Conservation (phyloP, 2,888 invertebrate genomes). For the Amphipyra berbera region DNA sequence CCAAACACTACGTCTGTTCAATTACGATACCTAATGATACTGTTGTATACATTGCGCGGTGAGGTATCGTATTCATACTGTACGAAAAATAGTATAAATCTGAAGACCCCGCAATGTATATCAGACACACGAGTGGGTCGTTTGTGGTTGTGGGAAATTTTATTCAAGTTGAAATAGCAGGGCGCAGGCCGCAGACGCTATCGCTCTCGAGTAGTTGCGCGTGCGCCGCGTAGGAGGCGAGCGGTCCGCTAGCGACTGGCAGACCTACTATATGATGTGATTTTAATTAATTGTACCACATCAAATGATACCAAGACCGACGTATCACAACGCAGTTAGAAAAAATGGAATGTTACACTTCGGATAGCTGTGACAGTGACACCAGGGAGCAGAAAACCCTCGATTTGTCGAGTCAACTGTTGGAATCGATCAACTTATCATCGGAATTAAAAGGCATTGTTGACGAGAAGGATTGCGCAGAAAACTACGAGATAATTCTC, state of each 20-base stretch:
- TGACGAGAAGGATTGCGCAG: slow-evolving; percentile 89
- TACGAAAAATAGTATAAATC: not conserved
- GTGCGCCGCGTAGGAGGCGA: slow-evolving; percentile 76
- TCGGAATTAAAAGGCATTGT: slow-evolving; percentile 90
- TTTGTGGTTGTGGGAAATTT: slow-evolving; percentile 19
- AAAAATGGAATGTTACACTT: slow-evolving; percentile 94
- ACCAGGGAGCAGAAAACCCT: slow-evolving; percentile 92
- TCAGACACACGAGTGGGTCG: not conserved
- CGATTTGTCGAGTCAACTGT: slow-evolving; percentile 88
- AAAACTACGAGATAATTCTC: slow-evolving; percentile 93
- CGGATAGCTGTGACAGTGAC: slow-evolving; percentile 95
- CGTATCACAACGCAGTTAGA: slow-evolving; percentile 48
- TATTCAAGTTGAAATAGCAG: slow-evolving; percentile 30
- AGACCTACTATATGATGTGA: slow-evolving; percentile 70
- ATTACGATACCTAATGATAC: slow-evolving; percentile 11
- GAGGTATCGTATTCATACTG: not conserved
- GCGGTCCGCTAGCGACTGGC: slow-evolving; percentile 52
- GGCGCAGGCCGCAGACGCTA: slow-evolving; percentile 47
- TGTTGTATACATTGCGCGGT: slow-evolving; percentile 25
- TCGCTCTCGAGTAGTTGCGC: slow-evolving; percentile 78
- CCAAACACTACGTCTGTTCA: slow-evolving; percentile 9
- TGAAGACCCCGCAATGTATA: slow-evolving; percentile 41
- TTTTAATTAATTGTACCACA: slow-evolving; percentile 53
- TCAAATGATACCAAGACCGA: slow-evolving; percentile 54
- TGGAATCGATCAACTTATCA: slow-evolving; percentile 90